These are phyloP conservation scores for Xanthorhoe designata DNA, from an alignment of 2,888 invertebrate species.

Conservation along the genomic window DNA sequence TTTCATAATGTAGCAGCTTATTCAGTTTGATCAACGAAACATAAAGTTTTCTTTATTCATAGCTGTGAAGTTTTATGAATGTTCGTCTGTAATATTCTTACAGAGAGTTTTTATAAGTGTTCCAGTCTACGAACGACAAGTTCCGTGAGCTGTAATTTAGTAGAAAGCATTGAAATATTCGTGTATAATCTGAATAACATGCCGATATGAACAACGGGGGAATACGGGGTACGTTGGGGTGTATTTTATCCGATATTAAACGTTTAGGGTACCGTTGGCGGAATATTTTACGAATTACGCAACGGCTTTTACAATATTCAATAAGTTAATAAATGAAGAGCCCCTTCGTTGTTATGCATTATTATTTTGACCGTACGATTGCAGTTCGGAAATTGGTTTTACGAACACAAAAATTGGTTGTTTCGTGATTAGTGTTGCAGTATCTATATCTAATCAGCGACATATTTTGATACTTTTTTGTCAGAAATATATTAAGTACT, in stretches of 20 bases:
- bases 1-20: slow-evolving; percentile 35
- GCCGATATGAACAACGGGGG: slow-evolving; percentile 85
- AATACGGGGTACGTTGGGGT: slow-evolving; percentile 77
- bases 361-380: slow-evolving; percentile 26
- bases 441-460: not conserved
- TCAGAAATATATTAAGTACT: not conserved
- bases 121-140: slow-evolving; percentile 67
- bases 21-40: slow-evolving; percentile 30
- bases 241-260: slow-evolving; percentile 85
- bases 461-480: not conserved
- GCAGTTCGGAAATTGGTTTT: slow-evolving; percentile 19
- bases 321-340: slow-evolving; percentile 70
- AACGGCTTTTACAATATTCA: slow-evolving; percentile 77
- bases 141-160: slow-evolving; percentile 84
- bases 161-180: slow-evolving; percentile 86
- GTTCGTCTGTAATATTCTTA: slow-evolving; percentile 22
- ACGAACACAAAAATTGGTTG: slow-evolving; percentile 4
- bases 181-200: slow-evolving; percentile 86
- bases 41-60: slow-evolving; percentile 19
- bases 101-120: slow-evolving; percentile 41
- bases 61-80: slow-evolving; percentile 17
- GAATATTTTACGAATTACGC: slow-evolving; percentile 81
- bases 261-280: slow-evolving; percentile 75
- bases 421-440: not conserved
- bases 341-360: slow-evolving; percentile 34